phyloP scores from a whole-genome alignment of 2,797 vertebrate genomes.

The Hyperoplus immaculatus region DNA sequence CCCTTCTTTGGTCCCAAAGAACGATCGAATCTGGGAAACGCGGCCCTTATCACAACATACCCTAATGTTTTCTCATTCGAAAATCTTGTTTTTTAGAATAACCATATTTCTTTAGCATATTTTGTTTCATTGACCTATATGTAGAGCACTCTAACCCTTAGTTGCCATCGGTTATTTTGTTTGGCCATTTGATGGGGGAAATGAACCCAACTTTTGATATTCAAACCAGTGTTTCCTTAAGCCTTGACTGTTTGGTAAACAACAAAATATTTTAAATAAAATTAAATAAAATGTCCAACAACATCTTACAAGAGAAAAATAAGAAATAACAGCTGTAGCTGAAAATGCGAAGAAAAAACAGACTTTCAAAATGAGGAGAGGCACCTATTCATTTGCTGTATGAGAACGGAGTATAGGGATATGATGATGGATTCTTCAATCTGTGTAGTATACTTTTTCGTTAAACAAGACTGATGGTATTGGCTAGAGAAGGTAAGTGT shows the following conservation, averaged over 20 bases:
- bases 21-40: no score
- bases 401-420: slow-evolving; percentile 63
- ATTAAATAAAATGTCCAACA: not conserved
- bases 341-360: not conserved
- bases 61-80: no score
- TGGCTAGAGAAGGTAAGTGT: slow-evolving; percentile 67
- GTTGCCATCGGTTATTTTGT: no score
- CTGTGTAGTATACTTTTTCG: slow-evolving; percentile 74
- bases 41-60: not conserved
- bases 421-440: slow-evolving; percentile 82
- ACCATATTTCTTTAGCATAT: no score
- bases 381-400: slow-evolving; percentile 72
- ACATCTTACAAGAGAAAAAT: not conserved
- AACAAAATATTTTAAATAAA: not conserved
- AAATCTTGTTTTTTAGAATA: no score
- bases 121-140: no score
- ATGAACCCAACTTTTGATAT: no score
- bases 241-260: not conserved
- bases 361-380: slow-evolving; percentile 47
- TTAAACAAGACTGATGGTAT: slow-evolving; percentile 79
- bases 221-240: no score
- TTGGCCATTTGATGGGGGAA: no score
- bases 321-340: not conserved
- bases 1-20: no score
- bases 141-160: no score